Percentiles rank a stretch among this genome's conserved stretches.
Evolutionary conservation across 23 tunicate genomes (phyloP).

Genomic region (Halocynthia aurantium): DNA sequence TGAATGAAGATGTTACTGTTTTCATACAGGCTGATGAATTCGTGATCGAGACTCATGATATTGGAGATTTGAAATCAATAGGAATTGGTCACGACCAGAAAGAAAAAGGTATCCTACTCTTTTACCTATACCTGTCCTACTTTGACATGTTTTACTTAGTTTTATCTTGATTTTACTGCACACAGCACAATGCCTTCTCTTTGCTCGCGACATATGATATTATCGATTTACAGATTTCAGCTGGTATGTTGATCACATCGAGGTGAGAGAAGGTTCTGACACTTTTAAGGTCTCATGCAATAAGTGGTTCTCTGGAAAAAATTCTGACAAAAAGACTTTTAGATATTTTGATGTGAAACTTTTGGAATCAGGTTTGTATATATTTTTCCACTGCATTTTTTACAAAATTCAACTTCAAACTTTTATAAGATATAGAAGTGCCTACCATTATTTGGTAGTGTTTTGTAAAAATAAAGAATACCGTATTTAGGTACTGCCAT

Average conservation of each 20-base stretch:
- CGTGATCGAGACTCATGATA: constrained; percentile 64
- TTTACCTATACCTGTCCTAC: not conserved
- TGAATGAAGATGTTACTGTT: not conserved
- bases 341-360: constrained; percentile 8
- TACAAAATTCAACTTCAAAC: too few species aligned
- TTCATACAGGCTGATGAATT: constrained; percentile 60
- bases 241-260: constrained; percentile 55
- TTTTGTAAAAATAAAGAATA: too few species aligned
- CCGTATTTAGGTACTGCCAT: too few species aligned
- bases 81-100: constrained; percentile 79
- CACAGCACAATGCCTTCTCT: not conserved
- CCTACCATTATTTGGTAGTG: too few species aligned
- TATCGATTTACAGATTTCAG: constrained; percentile 34
- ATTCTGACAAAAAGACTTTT: constrained; percentile 35
- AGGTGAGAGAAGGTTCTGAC: constrained; percentile 11
- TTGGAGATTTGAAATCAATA: constrained; percentile 45
- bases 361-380: not conserved
- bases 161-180: not conserved
- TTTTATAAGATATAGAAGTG: too few species aligned
- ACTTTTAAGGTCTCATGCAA: constrained; percentile 46
- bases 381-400: not conserved
- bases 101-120: constrained; percentile 37
- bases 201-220: not conserved
- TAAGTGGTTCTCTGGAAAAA: constrained; percentile 56
- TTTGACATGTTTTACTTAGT: not conserved